These are phyloP conservation scores for Hydriomena furcata DNA, from an alignment of 2,888 invertebrate species.

Conservation along the genomic window DNA sequence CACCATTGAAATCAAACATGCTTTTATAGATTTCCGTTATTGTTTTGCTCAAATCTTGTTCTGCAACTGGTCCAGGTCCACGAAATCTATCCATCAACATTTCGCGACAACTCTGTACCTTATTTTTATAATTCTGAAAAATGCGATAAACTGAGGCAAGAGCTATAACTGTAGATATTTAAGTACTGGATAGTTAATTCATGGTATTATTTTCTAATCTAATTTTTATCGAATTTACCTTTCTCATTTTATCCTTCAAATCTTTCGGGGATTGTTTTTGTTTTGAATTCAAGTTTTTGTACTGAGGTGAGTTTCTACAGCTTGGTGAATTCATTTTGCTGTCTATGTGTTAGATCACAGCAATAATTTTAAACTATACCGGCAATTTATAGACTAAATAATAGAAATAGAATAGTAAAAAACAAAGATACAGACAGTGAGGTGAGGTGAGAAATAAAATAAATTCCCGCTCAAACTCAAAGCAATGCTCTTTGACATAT, in stretches of 20 bases:
- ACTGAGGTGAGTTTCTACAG: conserved; percentile 56
- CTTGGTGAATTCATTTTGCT: conserved; percentile 55
- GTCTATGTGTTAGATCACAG: no score
- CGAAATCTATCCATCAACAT: conserved; percentile 66
- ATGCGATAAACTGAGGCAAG: no score
- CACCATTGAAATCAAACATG: conserved; percentile 54
- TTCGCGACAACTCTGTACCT: conserved; percentile 66
- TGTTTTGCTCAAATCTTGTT: conserved; percentile 56
- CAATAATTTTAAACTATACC: no score
- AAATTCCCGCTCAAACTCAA: no score
- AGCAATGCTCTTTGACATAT: no score
- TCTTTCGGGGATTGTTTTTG: conserved; percentile 67
- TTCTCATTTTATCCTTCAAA: conserved; percentile 73
- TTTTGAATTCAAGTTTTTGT: conserved; percentile 56
- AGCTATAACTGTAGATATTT: no score
- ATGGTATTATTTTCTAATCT: background rate
- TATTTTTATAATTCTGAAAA: conserved; percentile 66
- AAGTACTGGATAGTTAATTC: no score
- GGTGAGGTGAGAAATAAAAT: no score
- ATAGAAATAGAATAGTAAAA: no score
- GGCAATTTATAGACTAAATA: no score
- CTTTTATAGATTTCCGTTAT: conserved; percentile 65
- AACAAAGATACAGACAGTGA: no score
- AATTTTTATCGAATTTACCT: conserved; percentile 47
- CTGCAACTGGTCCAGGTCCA: conserved; percentile 49